Base-by-base conservation (phyloP, 35 echinoderm and acorn worm genomes). In the Patiria miniata region DNA sequence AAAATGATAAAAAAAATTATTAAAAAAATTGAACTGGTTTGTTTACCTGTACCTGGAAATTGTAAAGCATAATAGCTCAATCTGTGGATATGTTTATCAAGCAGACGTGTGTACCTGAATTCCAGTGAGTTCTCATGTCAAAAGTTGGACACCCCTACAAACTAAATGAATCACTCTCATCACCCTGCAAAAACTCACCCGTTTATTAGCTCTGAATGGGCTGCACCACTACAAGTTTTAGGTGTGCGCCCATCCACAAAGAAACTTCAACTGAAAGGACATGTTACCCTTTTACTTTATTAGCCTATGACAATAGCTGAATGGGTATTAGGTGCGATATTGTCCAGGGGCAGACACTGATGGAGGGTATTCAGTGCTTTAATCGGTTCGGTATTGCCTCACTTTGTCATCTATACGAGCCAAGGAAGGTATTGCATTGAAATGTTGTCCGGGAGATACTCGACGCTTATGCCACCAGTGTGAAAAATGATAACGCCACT, bases 91-190 rank as follows among this genome's bases (percentile, higher is more conserved):
- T 47, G 4, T 47, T 47, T 47, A 47, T 47, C 42, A 47, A 47
- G 4, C 12, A 47, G 4, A 6, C 4, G 42, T 6, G 42, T 47
- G 12, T 4, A 47, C 42, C 12, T 4, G 4, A 47, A 4, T 47
- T 47, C 42, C 42, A 47, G 42, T 47, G 12, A 6, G 42, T 47
- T 12, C 12, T 6, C 4, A 4, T 47, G 42, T 26, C 65, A 73
- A 0, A 34, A 26, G 65, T 32, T 2, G 65, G 34, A 73, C 65
- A 73, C 65, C 65, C 65, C 65, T 73, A 30, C 65, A 36, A 32
- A 34, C 29, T 26, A 32, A 73, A 73, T 73, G 65, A 73, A 26
- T 73, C 65, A 73, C n/a, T 73, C 65, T 73, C 65, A 73, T 73
- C 34, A 73, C 10, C 65, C 14, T 22, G 34, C 14, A 73, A 36